These are phyloP conservation scores for Elaphurus davidianus DNA, from an alignment of 2,113 vertebrate species.

Conservation along the genomic window DNA sequence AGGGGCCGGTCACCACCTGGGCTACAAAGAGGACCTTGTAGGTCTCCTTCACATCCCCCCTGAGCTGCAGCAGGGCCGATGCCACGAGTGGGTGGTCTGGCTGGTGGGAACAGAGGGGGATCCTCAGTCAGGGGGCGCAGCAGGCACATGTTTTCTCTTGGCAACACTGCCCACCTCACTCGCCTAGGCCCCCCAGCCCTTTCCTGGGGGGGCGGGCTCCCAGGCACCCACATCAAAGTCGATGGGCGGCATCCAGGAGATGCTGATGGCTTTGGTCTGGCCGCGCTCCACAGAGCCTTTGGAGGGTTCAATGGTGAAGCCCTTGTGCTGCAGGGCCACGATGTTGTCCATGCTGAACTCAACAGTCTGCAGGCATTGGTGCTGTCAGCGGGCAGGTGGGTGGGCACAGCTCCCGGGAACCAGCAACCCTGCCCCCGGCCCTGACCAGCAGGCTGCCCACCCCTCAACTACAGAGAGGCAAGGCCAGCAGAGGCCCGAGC, in stretches of 20 bases:
- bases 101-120: conserved; percentile 69
- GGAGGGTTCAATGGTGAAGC: conserved; percentile 84
- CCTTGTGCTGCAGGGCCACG: conserved; percentile 81
- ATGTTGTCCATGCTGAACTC: conserved; percentile 86
- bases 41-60: conserved; percentile 82
- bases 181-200: neutral
- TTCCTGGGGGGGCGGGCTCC: no score
- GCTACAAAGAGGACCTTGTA: conserved; percentile 82
- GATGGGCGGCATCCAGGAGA: conserved; percentile 88
- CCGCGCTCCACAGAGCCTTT: conserved; percentile 84
- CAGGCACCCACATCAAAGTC: conserved; percentile 82
- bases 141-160: accelerated
- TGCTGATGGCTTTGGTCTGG: conserved; percentile 77
- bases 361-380: conserved; percentile 62
- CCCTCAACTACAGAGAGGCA: neutral
- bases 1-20: conserved; percentile 67
- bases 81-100: conserved; percentile 80
- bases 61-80: conserved; percentile 85
- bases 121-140: neutral
- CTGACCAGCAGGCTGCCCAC: neutral
- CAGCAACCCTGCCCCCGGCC: neutral
- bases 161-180: neutral
- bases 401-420: neutral
- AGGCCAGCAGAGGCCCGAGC: neutral
- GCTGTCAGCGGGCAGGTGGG: neutral